These are phyloP conservation scores for Timandra comae DNA, from an alignment of 2,888 invertebrate species.

Conservation along the genomic window DNA sequence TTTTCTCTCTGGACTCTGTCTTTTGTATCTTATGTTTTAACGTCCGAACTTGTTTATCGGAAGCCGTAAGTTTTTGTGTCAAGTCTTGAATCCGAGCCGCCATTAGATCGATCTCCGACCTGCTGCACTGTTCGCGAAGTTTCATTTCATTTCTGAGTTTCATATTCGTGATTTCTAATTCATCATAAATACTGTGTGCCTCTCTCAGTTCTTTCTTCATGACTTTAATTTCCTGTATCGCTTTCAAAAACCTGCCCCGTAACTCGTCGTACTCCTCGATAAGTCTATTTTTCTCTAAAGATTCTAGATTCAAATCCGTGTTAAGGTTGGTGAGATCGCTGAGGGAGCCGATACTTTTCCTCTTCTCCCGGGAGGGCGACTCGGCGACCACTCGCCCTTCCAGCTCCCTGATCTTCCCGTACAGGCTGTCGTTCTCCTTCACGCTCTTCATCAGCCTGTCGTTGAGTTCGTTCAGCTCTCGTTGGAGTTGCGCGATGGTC, in stretches of 20 bases:
- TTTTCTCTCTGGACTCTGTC: conserved; percentile 85
- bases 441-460: conserved; percentile 82
- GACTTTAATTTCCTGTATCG: conserved; percentile 87
- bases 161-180: conserved; percentile 86
- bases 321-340: conserved; percentile 89
- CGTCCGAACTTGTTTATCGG: conserved; percentile 88
- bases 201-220: conserved; percentile 89
- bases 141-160: conserved; percentile 84
- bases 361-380: conserved; percentile 75
- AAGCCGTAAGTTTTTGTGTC: conserved; percentile 86
- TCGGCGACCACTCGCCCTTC: conserved; percentile 77
- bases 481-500: conserved; percentile 80
- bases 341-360: conserved; percentile 85
- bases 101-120: conserved; percentile 86
- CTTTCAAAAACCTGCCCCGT: conserved; percentile 86
- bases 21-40: conserved; percentile 88
- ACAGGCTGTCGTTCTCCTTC: conserved; percentile 86
- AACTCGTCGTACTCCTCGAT: conserved; percentile 89
- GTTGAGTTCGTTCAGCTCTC: conserved; percentile 81
- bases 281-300: conserved; percentile 84
- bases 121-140: conserved; percentile 78
- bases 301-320: conserved; percentile 83
- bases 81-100: conserved; percentile 89
- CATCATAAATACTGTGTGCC: conserved; percentile 87
- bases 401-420: conserved; percentile 82